Evolutionary conservation across 2,888 invertebrate genomes (phyloP).

Genomic region (Sphecodes monilicornis): DNA sequence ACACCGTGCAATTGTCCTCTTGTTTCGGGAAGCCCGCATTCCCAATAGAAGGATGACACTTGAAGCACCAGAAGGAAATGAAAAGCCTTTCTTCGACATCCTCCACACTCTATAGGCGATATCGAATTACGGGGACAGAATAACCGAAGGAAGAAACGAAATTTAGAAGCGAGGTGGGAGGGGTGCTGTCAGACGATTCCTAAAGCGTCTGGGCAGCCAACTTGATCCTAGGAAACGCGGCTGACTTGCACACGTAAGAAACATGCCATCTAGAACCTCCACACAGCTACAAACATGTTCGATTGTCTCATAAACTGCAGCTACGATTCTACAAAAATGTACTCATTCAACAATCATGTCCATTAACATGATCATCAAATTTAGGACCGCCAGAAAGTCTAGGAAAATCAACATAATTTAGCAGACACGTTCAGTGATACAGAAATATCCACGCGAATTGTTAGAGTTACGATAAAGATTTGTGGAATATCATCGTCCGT

Average conservation of each 20-base stretch:
- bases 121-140: conserved; percentile 17
- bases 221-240: neutral
- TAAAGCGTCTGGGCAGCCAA: neutral
- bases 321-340: no score
- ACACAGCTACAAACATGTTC: no score
- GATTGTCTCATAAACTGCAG: no score
- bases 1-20: conserved; percentile 5
- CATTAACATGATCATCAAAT: no score
- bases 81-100: conserved; percentile 22
- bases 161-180: neutral
- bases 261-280: neutral
- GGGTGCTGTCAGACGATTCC: neutral
- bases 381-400: no score
- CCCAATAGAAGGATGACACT: conserved; percentile 24
- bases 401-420: no score
- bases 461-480: no score
- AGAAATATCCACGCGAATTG: no score
- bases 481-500: no score
- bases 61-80: neutral
- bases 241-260: neutral
- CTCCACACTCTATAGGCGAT: neutral
- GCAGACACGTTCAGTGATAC: no score
- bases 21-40: conserved; percentile 14
- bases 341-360: no score
- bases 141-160: conserved; percentile 3